phyloP scores from a whole-genome alignment of 2,113 vertebrate species.

The Xerus inauris region DNA sequence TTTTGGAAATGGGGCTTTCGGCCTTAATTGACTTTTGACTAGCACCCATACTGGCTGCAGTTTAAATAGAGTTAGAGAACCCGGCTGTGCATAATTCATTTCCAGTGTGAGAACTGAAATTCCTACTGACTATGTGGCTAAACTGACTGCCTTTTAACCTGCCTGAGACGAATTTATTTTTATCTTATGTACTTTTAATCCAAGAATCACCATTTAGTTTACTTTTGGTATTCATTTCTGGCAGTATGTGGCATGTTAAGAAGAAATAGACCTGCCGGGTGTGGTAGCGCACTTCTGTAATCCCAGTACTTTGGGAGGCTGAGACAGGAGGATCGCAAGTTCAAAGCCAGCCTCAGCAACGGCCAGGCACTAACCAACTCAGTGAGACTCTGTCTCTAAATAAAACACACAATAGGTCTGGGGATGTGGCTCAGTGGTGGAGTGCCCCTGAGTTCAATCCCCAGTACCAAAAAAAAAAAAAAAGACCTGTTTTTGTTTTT shows the following conservation, averaged over 20 bases:
- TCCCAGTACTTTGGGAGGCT: too few relatives aligned
- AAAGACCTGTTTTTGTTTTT: background rate
- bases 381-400: too few relatives aligned
- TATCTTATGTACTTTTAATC: constrained; percentile 33
- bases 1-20: background rate
- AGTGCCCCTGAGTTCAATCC: too few relatives aligned
- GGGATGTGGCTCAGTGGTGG: too few relatives aligned
- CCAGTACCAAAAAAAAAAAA: background rate
- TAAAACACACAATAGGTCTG: too few relatives aligned
- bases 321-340: too few relatives aligned
- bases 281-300: too few relatives aligned
- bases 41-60: background rate
- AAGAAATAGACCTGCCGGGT: too few relatives aligned
- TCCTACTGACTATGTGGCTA: background rate
- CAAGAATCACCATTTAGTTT: constrained; percentile 41
- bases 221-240: background rate
- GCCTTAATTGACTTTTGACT: constrained; percentile 51
- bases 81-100: constrained; percentile 16
- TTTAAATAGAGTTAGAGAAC: constrained; percentile 49
- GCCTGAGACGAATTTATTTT: constrained; percentile 49
- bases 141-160: constrained; percentile 39
- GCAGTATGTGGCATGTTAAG: background rate
- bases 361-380: too few relatives aligned
- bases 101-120: constrained; percentile 23
- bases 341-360: too few relatives aligned